Evolutionary conservation across 2,797 vertebrate genomes (phyloP), one percentile per base, ranked within the genome.

Genomic region (Dendrocincla tyrannina): DNA sequence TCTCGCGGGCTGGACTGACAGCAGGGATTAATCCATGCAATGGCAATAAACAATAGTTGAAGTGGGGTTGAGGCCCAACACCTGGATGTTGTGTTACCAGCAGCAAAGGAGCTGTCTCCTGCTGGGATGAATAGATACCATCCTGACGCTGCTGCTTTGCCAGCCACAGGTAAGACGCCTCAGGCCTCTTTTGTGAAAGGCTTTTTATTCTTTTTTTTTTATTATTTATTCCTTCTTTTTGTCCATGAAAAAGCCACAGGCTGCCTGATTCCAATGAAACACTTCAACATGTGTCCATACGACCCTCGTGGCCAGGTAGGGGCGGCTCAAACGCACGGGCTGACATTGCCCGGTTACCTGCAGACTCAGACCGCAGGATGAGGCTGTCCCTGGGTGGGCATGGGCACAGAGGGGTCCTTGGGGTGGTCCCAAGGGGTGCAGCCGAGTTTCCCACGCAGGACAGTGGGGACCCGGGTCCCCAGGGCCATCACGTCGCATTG

Each of bases 11-110:
- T 47, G 91, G 95, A 97, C 79, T 97, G 98, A 97, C 98, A 97
- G 97, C 95, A 94, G 92, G 97, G 97, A 98, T 98, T 98, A 97
- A 97, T 93, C 97, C 96, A 22, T 85, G 69, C 97, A 97, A 97
- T 94, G 96, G 95, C 92, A 58, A 88, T 95, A 96, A 97, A 98
- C 97, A 98, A 97, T 93, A 93, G 96, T 15, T 58, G 50, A 44
- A 97, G 97, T 79, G 95, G 95, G 95, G 88, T 94, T 95, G 97
- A 97, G 95, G 86, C 86, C 96, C 86, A 70, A 94, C 98, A 98
- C 98, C 98, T 98, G 98, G 97, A 73, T 76, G 82, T 46, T 85
- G 91, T 92, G 95, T 95, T 93, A 59, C 87, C 60, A 10, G 68
- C 87, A 66, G 67, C 64, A 85, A n/a, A 76, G 89, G 76, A 78